Base-by-base conservation (phyloP, 2,888 invertebrate genomes). In the Melieria picta region DNA sequence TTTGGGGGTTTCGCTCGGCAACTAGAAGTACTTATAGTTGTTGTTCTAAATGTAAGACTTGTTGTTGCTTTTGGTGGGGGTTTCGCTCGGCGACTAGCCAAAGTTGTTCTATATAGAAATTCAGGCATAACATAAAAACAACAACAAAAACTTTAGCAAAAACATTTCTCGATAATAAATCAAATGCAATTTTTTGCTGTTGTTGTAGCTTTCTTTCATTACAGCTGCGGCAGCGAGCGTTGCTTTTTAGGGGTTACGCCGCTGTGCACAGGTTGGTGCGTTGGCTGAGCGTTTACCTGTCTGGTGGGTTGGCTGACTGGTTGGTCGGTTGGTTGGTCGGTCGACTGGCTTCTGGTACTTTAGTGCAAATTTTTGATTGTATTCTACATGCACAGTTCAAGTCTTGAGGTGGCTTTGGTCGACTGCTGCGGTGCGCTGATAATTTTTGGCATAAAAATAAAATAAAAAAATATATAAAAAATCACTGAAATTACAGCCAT, bases 121-220 rank as follows among this genome's bases (percentile, higher is more conserved):
- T 10, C 57, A 57, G 11, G 5, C 43, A 47, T 11, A 42, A 43
- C 7, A n/a, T 9, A 5, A 3, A 55, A 30, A 52, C 7, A 13
- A 46, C 9, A 13, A 48, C 10, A n/a, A 42, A 16, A 46, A 60
- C 42, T 2, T 64, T 42, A 70, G 11, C 48, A 30, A 48, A 60
- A 64, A 64, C 52, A 70, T 65, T 58, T 50, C 58, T 58, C 47
- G 72, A 76, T 74, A 77, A 77, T 77, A 77, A 77, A 77, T 77
- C 77, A 77, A 77, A 76, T 76, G 76, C 77, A 76, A 75, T 72
- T 74, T 74, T 74, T 72, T 11, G 30, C 13, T 30, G 50, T 11
- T n/a, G 13, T 7, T n/a, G 45, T 11, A 11, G 45, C 61, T 46
- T 30, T 16, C 50, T 50, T n/a, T 50, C 43, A 55, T 46, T 16